Percentiles rank a stretch among this genome's conserved stretches.
These are phyloP conservation scores for Heliornis fulica DNA, from an alignment of 2,113 vertebrate species.

Conservation along the genomic window DNA sequence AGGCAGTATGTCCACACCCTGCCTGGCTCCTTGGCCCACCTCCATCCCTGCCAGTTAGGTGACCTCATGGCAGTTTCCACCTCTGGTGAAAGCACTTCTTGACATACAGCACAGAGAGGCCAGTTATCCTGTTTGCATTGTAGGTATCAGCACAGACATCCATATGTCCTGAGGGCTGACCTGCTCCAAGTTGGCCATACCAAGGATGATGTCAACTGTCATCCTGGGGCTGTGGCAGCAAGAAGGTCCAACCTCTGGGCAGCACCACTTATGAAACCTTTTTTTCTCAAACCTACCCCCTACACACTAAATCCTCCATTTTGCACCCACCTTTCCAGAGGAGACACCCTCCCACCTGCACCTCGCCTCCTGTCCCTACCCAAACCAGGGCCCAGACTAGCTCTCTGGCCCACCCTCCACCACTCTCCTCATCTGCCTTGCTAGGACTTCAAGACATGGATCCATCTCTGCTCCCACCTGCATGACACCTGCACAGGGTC, in stretches of 20 bases:
- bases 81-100: background rate
- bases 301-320: background rate
- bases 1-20: background rate
- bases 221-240: background rate
- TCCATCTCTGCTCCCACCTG: background rate
- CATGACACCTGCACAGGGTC: fast-evolving
- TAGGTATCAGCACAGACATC: background rate
- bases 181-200: background rate
- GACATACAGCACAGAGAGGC: background rate
- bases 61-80: background rate
- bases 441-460: background rate
- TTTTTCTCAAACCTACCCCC: background rate
- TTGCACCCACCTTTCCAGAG: background rate
- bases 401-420: background rate
- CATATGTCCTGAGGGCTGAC: background rate
- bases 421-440: background rate
- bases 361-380: background rate
- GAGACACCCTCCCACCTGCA: no score
- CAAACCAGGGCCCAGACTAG: background rate
- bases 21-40: background rate
- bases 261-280: background rate
- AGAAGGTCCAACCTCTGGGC: background rate
- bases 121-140: fast-evolving
- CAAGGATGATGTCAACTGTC: fast-evolving
- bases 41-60: background rate